Conservation (phyloP, 2,888 invertebrate species). For the Sesia bembeciformis region DNA sequence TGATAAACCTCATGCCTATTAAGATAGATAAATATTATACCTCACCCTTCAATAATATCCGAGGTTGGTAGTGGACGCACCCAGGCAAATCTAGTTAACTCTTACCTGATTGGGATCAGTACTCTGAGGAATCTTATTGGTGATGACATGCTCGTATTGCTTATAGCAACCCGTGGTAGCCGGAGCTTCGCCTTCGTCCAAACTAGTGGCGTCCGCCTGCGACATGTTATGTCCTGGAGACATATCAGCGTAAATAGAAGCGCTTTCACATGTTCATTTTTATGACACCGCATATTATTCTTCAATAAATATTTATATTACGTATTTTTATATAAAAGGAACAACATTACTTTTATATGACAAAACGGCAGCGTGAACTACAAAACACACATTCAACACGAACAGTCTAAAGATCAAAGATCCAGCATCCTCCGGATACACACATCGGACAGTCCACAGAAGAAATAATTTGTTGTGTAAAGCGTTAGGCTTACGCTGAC, state of each 20-base stretch:
- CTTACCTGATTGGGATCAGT: constrained; percentile 58
- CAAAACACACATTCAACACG: constrained; percentile 69
- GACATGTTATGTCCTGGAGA: constrained; percentile 92
- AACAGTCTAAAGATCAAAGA: constrained; percentile 47
- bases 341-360: constrained; percentile 1
- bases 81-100: constrained; percentile 12
- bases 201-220: constrained; percentile 90
- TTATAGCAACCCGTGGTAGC: constrained; percentile 85
- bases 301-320: background rate
- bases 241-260: constrained; percentile 21
- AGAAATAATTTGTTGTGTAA: constrained; percentile 55
- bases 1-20: background rate
- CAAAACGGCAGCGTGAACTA: constrained; percentile 51
- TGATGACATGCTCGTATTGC: constrained; percentile 81
- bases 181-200: constrained; percentile 81
- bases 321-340: background rate
- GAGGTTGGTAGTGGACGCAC: constrained; percentile 27
- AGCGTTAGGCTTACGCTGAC: constrained; percentile 74
- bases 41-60: background rate
- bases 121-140: constrained; percentile 50
- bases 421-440: constrained; percentile 70
- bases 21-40: background rate
- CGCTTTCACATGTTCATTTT: background rate
- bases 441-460: constrained; percentile 62
- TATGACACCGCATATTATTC: background rate